Evolutionary conservation across 2,888 invertebrate species (phyloP).

Genomic region (Matsumyia berberina): DNA sequence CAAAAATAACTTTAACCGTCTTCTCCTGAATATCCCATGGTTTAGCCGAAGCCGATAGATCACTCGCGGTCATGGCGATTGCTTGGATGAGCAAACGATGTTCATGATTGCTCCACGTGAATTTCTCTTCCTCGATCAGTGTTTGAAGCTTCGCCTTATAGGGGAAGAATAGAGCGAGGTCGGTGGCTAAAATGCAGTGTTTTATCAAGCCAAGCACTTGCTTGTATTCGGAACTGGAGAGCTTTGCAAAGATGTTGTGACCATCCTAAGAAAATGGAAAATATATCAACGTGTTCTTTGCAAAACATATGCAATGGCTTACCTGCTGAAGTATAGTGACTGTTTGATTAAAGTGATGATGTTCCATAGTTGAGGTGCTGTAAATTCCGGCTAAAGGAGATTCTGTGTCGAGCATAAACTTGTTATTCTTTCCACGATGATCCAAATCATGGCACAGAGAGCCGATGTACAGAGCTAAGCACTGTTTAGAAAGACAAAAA

Average conservation of each 20-base stretch:
- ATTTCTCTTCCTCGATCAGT: conserved; percentile 85
- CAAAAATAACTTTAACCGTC: conserved; percentile 92
- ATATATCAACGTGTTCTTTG: neutral
- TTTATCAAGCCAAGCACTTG: conserved; percentile 90
- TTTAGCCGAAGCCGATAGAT: conserved; percentile 93
- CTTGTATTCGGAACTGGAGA: conserved; percentile 90
- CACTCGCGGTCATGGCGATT: conserved; percentile 93
- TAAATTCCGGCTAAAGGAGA: conserved; percentile 94
- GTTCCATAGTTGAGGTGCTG: conserved; percentile 93
- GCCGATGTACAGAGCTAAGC: conserved; percentile 91
- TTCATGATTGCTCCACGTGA: conserved; percentile 88
- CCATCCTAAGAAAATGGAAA: conserved; percentile 87
- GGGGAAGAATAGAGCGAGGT: conserved; percentile 92
- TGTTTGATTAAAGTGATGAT: conserved; percentile 95
- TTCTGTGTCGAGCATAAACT: conserved; percentile 92
- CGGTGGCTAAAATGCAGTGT: conserved; percentile 94
- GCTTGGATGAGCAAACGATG: conserved; percentile 90
- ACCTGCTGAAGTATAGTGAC: conserved; percentile 93
- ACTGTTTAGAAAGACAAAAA: conserved; percentile 80
- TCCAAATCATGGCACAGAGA: conserved; percentile 94
- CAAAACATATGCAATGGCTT: conserved; percentile 13
- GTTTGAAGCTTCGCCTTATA: conserved; percentile 88
- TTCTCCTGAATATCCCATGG: conserved; percentile 93
- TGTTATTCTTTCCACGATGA: conserved; percentile 94
- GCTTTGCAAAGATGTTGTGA: conserved; percentile 92